Evolutionary conservation across 2,888 invertebrate species (phyloP), one percentile per base, ranked within the genome.

Genomic region (Chrysina gloriosa): DNA sequence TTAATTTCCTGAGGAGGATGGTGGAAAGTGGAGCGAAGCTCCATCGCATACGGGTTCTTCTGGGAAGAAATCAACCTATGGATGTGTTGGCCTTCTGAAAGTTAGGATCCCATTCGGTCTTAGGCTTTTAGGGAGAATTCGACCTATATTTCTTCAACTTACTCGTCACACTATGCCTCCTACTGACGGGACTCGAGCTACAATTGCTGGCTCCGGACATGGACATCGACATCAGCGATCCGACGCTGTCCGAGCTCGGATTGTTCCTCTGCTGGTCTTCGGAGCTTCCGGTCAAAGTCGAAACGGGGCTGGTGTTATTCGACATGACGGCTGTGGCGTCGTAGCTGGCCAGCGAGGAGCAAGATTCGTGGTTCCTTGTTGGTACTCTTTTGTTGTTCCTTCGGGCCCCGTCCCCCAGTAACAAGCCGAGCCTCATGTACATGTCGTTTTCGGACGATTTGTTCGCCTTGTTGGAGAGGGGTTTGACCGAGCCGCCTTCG

Each of bases 241-340:
- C 91, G 2, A 90, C 88, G 75, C 90, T 91, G 76, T 91, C 91
- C 23, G 89, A 88, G 63, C 89, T 88, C 64, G 90, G 89, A 76
- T 85, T 85, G 47, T 79, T 80, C 27, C 82, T 72, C 31, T 87
- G 84, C 73, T 82, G 81, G 68, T 89, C 89, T 76, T 94, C 94
- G 0, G 94, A 93, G 0, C 94, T 94, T 1, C 92, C 95, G 2
- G 95, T 95, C 42, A 95, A 84, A 0, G 95, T 95, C 25, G 95
- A 95, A n/a, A 95, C 91, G 63, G 95, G 95, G 80, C 95, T 95
- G 34, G 94, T 93, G 77, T 94, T 94, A 67, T 91, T 91, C 23
- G 94, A 92, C 56, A 92, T 89, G 61, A 92, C 85, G 0, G 92
- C 78, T 2, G 79, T 74, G 4, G 88, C 86, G 69, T 89, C 89